Base-by-base conservation (phyloP, 2,113 vertebrate species). In the Potamarius usumacintae region DNA sequence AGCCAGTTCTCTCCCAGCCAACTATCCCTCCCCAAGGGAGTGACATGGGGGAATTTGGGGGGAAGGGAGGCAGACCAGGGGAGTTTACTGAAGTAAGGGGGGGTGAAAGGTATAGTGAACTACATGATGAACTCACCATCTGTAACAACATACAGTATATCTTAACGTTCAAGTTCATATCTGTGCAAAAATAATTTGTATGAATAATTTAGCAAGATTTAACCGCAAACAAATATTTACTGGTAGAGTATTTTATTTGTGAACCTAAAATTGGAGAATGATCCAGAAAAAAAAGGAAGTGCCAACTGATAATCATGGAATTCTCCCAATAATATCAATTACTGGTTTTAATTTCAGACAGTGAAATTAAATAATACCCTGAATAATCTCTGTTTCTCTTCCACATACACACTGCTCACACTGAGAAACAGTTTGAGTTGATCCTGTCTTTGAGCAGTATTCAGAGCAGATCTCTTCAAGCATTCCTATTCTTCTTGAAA, bases 1-100 rank as follows among this genome's bases (percentile, higher is more conserved):
- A 96, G 95, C 95, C 94, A 53, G 92, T 91, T 93, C 87, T 90
- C 93, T 95, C 95, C 94, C 92, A 95, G 93, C 95, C 95, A 95
- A 93, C 92, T 93, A 92, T 92, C 92, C 94, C 85, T 91, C 94
- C 94, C 93, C 93, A 91, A 63, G 94, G 94, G 93, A 94, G 92
- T 93, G 92, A 92, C 92, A 92, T 93, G 92, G 88, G 92, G 92
- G 92, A 93, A 89, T 72, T 83, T 83, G 22, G 78, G 69, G 93
- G 92, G 91, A 83, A 89, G 92, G 92, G 92, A 83, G 60, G 48
- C 18, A 85, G 62, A 74, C 34, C 48, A 81, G 62, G 57, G 71
- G 81, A 86, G 52, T 80, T 82, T 77, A 78, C 67, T 83, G n/a
- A 72, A 72, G 74, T 83, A 84, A 78, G 71, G 67, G 83, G 50